A percentile compares a stretch with the other conserved stretches of the same genome.
Evolutionary conservation across 2,888 invertebrate species (phyloP).

Genomic region (Meteorus cinctellus): DNA sequence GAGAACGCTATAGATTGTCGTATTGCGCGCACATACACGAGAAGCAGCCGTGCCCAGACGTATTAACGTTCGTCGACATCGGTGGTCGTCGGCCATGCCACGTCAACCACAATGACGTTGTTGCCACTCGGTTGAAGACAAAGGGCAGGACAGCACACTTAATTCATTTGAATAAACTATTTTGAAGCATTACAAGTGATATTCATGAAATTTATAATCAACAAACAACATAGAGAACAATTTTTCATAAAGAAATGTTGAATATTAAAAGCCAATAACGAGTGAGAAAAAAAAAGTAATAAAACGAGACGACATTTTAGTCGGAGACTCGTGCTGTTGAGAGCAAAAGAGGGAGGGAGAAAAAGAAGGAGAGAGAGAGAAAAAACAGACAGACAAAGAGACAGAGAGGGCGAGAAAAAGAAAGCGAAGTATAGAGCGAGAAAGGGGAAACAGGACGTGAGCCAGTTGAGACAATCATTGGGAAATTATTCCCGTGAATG

Average conservation of each 20-base stretch:
- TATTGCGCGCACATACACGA: slow-evolving; percentile 30
- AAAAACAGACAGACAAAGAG: slow-evolving; percentile 23
- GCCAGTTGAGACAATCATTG: slow-evolving; percentile 26
- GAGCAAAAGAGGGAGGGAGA: slow-evolving; percentile 5
- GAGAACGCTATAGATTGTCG: slow-evolving; percentile 18
- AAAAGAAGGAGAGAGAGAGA: neutral
- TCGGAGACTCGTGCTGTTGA: slow-evolving; percentile 4
- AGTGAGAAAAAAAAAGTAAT: slow-evolving; percentile 14
- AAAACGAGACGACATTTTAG: slow-evolving; percentile 9
- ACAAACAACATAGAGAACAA: neutral
- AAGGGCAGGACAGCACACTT: slow-evolving; percentile 7
- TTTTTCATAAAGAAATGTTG: neutral
- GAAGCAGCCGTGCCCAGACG: slow-evolving; percentile 34
- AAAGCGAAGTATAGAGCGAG: slow-evolving; percentile 25
- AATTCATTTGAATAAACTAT: slow-evolving; percentile 17
- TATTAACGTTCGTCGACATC: slow-evolving; percentile 46
- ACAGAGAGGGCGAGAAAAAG: slow-evolving; percentile 32
- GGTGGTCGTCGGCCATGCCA: slow-evolving; percentile 56
- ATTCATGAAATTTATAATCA: neutral
- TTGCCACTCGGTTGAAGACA: slow-evolving; percentile 32
- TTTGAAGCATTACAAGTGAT: slow-evolving; percentile 23
- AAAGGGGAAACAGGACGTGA: slow-evolving; percentile 4
- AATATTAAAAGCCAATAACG: neutral
- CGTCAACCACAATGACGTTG: slow-evolving; percentile 66
- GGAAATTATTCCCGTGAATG: slow-evolving; percentile 23